Percentiles rank a stretch among this genome's conserved stretches.
Conservation (phyloP, 1,140 invertebrate species). For the Melipona quadrifasciata region DNA sequence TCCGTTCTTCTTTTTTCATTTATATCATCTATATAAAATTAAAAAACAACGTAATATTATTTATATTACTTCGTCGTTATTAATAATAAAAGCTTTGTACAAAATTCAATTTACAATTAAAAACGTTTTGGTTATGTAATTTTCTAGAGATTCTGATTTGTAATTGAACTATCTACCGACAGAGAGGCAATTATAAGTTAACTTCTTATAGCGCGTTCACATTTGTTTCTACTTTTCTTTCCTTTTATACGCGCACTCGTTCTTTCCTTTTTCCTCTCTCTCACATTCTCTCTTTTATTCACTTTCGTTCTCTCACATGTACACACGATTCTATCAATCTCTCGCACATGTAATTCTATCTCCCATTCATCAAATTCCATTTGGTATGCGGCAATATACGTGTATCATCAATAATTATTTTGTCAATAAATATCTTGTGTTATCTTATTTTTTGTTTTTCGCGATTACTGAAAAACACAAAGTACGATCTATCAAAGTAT, state of each 20-base stretch:
- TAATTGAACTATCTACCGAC: conserved; percentile 76
- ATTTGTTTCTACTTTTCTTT: conserved; percentile 45
- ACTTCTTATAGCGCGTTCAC: conserved; percentile 64
- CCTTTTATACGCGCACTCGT: conserved; percentile 26
- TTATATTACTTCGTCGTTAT: conserved; percentile 80
- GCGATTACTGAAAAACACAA: conserved; percentile 59
- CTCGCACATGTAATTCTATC: conserved; percentile 27
- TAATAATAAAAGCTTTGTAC: conserved; percentile 81
- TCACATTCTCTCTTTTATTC: conserved; percentile 13
- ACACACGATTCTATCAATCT: conserved; percentile 24
- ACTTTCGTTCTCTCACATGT: conserved; percentile 19
- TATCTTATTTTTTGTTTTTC: conserved; percentile 62
- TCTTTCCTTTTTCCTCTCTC: conserved; percentile 13
- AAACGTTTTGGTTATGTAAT: conserved; percentile 79
- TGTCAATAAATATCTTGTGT: conserved; percentile 42
- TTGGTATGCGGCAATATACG: conserved; percentile 55
- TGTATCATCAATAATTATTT: conserved; percentile 46
- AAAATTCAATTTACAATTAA: conserved; percentile 82
- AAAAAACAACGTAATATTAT: conserved; percentile 81
- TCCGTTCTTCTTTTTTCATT: conserved; percentile 45
- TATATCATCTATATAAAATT: conserved; percentile 79
- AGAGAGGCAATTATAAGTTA: conserved; percentile 71
- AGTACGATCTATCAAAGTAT: conserved; percentile 51
- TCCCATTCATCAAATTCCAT: conserved; percentile 44
- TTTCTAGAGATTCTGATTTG: conserved; percentile 73